Percentiles rank a stretch among this genome's conserved stretches.
Evolutionary conservation across 2,888 invertebrate genomes (phyloP).

Genomic region (Troglohyphantes excavatus): DNA sequence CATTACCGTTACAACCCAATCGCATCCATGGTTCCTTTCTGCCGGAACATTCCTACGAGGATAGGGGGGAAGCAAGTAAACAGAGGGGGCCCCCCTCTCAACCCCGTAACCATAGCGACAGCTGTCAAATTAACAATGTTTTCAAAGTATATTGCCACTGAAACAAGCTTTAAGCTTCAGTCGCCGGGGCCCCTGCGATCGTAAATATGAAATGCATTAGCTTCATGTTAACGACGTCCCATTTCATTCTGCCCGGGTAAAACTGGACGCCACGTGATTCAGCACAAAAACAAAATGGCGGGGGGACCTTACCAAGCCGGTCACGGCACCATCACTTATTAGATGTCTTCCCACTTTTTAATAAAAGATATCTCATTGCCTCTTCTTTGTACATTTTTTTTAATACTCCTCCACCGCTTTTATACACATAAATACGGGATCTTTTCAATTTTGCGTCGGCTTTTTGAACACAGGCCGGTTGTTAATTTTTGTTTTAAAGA

Average conservation of each 20-base stretch:
- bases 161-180: constrained; percentile 77
- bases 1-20: constrained; percentile 52
- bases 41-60: constrained; percentile 10
- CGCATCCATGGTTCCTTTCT: constrained; percentile 7
- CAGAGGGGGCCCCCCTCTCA: constrained; percentile 43
- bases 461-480: constrained; percentile 37
- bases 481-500: constrained; percentile 78
- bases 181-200: constrained; percentile 52
- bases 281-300: constrained; percentile 63
- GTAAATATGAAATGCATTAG: constrained; percentile 79
- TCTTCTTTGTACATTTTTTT: constrained; percentile 29
- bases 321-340: constrained; percentile 65
- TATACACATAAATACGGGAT: constrained; percentile 7
- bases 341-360: constrained; percentile 76
- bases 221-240: constrained; percentile 74
- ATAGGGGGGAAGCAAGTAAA: constrained; percentile 59
- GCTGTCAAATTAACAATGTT: constrained; percentile 79
- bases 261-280: constrained; percentile 68
- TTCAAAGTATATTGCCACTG: constrained; percentile 79
- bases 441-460: constrained; percentile 12
- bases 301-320: constrained; percentile 24
- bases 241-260: constrained; percentile 58
- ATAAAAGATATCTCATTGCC: constrained; percentile 76
- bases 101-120: constrained; percentile 76
- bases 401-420: constrained; percentile 29